Conservation (phyloP, 2,113 vertebrate species). For the Blennius ocellaris region DNA sequence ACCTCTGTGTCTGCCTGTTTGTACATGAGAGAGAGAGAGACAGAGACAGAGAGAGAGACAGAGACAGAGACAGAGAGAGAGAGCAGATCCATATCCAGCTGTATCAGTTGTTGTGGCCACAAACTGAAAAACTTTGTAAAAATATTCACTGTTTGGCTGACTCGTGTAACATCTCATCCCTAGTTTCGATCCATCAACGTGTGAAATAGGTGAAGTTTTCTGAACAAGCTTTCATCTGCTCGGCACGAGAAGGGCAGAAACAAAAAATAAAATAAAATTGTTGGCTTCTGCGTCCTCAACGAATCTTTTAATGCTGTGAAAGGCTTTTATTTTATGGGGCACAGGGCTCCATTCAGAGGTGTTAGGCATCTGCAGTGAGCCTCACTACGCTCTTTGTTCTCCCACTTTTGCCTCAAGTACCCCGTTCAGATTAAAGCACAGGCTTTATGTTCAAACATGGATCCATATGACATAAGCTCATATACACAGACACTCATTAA, state of each 20-base stretch:
- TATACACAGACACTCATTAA: neutral
- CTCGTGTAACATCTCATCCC: neutral
- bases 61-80: too few species aligned
- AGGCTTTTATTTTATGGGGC: constrained; percentile 48
- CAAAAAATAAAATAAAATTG: neutral
- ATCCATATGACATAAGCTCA: constrained; percentile 10
- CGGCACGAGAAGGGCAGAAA: constrained; percentile 16
- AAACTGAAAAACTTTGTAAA: too few species aligned
- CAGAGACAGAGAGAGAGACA: too few species aligned
- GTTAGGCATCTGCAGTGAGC: constrained; percentile 14
- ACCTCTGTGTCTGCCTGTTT: too few species aligned
- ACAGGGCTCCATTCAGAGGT: constrained; percentile 37
- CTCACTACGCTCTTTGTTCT: constrained; percentile 33
- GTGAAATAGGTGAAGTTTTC: constrained; percentile 43
- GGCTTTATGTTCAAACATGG: constrained; percentile 18
- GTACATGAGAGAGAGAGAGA: too few species aligned
- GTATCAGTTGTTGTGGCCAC: neutral
- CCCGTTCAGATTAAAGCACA: constrained; percentile 23
- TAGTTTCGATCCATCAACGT: constrained; percentile 40
- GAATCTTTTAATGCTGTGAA: constrained; percentile 35
- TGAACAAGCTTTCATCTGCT: constrained; percentile 16
- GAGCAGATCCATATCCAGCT: constrained; percentile 32
- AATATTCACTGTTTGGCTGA: neutral
- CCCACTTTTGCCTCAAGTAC: constrained; percentile 29
- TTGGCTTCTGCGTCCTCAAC: constrained; percentile 11